Base-by-base conservation (phyloP, 2,797 vertebrate genomes). In the Pogoniulus pusillus region DNA sequence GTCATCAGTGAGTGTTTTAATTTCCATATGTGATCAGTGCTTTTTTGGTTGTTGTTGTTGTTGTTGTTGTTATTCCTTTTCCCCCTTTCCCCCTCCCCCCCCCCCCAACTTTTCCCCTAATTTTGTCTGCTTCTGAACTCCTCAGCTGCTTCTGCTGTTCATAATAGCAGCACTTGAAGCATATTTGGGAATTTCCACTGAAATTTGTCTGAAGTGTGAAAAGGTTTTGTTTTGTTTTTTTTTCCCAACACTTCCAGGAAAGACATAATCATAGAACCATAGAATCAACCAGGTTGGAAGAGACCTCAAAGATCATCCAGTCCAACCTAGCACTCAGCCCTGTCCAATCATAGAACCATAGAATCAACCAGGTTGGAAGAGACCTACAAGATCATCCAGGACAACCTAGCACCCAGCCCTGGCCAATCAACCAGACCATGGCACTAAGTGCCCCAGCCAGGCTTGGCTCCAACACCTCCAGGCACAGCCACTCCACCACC, bases 1-100 rank as follows among this genome's bases (percentile, higher is more conserved):
- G 80, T 95, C 94, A 97, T 94, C 96, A 95, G 95, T 80, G 92
- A 91, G 89, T 94, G 85, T 88, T 97, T 97, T 96, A 93, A 97
- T 97, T 97, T 97, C 95, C 95, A 96, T 97, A 94, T 62, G 41
- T 90, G 95, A 96, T 85, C 74, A 60, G 80, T 86, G 54, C 57
- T 93, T 18, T 59, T 64, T 83, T 26, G 47, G 20, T 83, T n/a
- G n/a, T n/a, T n/a, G n/a, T 91, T 87, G n/a, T n/a, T n/a, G n/a
- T 91, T 87, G 90, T 85, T 23, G 6, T 47, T 12, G 19, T 47
- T 47, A 12, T 47, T 47, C 11, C 19, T 22, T 47, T 47, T 45
- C 37, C 37, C 37, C 37, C 37, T 47, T 47, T 47, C 23, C 8
- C 9, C 19, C 43, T 19, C 89, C 6, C n/a, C n/a, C n/a, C n/a